Percentiles rank a stretch among this genome's conserved stretches.
Evolutionary conservation across 2,113 vertebrate genomes (phyloP).

Genomic region (Cichladusa arquata): DNA sequence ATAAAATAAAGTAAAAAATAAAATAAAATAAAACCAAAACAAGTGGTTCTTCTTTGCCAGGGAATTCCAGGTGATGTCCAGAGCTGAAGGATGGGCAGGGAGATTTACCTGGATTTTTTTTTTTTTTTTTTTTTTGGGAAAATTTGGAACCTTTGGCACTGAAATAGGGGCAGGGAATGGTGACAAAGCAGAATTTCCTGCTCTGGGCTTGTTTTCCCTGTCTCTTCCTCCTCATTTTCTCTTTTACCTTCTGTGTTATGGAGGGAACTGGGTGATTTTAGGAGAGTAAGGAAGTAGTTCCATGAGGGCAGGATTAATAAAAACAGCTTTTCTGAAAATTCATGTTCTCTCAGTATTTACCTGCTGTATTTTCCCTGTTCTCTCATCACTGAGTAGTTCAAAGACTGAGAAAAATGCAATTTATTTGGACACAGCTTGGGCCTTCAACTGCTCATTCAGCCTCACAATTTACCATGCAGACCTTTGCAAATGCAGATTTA

Average conservation of each 20-base stretch:
- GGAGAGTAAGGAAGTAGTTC: not conserved
- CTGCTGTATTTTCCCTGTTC: not conserved
- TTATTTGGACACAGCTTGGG: not conserved
- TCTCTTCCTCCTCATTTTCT: not conserved
- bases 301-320: not conserved
- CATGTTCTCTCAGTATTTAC: not conserved
- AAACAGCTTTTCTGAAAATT: not conserved
- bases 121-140: not conserved
- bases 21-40: not conserved
- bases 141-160: not conserved
- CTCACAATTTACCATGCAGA: not conserved
- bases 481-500: not conserved
- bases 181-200: not conserved
- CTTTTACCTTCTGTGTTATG: rapidly evolving
- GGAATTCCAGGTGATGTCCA: not conserved
- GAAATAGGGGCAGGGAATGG: not conserved
- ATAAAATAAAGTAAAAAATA: not conserved
- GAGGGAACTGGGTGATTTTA: not conserved
- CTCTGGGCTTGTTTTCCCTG: not conserved
- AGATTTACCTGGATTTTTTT: not conserved
- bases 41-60: not conserved
- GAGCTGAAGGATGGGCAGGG: not conserved
- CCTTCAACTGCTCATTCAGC: not conserved
- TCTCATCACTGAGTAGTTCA: not conserved
- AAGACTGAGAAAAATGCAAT: not conserved